Conservation (phyloP, 92 coral and sea anemone genomes). For the Epizoanthus illoricatus region DNA sequence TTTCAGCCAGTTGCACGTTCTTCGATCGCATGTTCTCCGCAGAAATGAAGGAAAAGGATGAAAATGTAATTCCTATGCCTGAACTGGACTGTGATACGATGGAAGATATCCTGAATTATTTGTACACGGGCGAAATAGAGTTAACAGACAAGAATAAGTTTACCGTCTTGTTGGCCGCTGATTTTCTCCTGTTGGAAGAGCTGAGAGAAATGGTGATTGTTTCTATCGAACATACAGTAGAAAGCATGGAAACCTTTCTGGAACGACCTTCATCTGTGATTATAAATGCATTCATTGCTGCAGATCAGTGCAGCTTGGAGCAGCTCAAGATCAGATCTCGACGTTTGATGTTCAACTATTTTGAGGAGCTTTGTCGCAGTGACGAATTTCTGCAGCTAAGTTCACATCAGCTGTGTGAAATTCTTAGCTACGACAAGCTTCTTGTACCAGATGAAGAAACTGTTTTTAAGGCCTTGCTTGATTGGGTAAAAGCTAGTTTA, state of each 20-base stretch:
- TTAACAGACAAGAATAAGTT: neutral
- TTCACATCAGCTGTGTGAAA: neutral
- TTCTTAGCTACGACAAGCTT: neutral
- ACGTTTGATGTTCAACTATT: conserved; percentile 1
- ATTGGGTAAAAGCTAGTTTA: conserved; percentile 10
- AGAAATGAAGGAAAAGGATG: neutral
- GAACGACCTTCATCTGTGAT: neutral
- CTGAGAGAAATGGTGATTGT: neutral
- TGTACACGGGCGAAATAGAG: conserved; percentile 10
- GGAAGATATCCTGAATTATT: conserved; percentile 12
- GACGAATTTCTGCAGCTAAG: conserved; percentile 12
- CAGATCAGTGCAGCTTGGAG: conserved; percentile 10
- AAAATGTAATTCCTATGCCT: conserved; percentile 1
- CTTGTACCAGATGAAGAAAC: conserved; percentile 19
- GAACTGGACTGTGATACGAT: neutral
- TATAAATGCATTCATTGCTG: neutral
- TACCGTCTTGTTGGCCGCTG: neutral
- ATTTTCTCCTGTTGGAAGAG: neutral
- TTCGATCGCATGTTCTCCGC: conserved; percentile 4
- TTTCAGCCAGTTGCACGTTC: neutral
- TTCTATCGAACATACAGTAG: neutral
- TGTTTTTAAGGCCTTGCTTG: conserved; percentile 6
- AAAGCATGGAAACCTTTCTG: neutral
- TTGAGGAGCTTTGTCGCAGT: conserved; percentile 25
- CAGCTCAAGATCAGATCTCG: conserved; percentile 17